Conservation (phyloP, 2,888 invertebrate species). For the Autographa pulchrina region DNA sequence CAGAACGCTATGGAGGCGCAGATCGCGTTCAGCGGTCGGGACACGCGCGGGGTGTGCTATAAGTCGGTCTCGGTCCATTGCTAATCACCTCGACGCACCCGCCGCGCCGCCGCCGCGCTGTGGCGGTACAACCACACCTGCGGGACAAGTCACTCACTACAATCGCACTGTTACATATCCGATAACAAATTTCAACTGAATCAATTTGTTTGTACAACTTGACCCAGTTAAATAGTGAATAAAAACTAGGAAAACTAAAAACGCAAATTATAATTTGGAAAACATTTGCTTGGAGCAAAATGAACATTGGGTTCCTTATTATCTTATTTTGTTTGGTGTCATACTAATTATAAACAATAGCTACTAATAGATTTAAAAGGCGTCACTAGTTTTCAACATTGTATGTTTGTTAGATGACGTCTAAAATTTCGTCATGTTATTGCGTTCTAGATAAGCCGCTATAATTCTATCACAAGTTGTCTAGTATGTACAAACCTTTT, state of each 20-base stretch:
- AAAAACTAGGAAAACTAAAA: not conserved
- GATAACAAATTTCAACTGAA: not conserved
- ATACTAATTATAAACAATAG: not conserved
- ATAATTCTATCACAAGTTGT: not conserved
- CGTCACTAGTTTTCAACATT: not conserved
- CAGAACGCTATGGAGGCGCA: constrained; percentile 51
- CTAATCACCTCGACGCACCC: constrained; percentile 91
- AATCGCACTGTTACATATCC: not conserved
- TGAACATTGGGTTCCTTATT: not conserved
- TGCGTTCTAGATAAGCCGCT: not conserved
- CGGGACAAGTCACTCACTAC: constrained; percentile 35
- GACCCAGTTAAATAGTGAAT: not conserved
- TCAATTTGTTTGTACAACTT: constrained; percentile 1
- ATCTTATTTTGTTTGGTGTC: not conserved
- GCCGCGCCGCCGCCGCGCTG: constrained; percentile 86
- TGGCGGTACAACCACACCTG: constrained; percentile 87
- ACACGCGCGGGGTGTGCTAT: constrained; percentile 74
- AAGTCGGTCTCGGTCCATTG: constrained; percentile 89
- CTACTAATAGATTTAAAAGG: not conserved
- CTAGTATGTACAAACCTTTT: not conserved
- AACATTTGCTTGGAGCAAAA: not conserved
- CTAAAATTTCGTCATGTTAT: not conserved
- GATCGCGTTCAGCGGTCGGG: constrained; percentile 34
- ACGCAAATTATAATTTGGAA: not conserved
- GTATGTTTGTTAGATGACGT: not conserved